Evolutionary conservation across 1,140 invertebrate species (phyloP).

Genomic region (Anadara kagoshimensis): DNA sequence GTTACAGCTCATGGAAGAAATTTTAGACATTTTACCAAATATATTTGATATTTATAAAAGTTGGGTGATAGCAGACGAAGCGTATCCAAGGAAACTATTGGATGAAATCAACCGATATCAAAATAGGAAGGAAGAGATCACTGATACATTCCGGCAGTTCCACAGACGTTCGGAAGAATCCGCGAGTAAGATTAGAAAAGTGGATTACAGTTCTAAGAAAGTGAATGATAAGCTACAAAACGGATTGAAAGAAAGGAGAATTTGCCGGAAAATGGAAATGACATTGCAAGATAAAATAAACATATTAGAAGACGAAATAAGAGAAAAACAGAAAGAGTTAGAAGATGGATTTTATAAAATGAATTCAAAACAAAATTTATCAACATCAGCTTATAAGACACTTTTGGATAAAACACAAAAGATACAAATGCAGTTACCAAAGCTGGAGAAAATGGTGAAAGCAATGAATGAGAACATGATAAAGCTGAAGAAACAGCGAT

Average conservation of each 20-base stretch:
- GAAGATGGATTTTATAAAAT: background rate
- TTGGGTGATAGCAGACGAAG: constrained; percentile 53
- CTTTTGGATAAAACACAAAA: constrained; percentile 5
- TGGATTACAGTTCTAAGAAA: constrained; percentile 35
- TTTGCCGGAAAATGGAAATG: constrained; percentile 36
- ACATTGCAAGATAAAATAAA: constrained; percentile 15
- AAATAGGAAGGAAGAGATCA: constrained; percentile 34
- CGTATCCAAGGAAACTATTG: constrained; percentile 46
- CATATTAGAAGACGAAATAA: constrained; percentile 23
- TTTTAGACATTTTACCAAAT: constrained; percentile 29
- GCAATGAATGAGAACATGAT: constrained; percentile 25
- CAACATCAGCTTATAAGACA: background rate
- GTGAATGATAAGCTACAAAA: constrained; percentile 28
- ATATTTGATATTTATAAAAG: constrained; percentile 44
- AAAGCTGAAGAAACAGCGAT: constrained; percentile 26
- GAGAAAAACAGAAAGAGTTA: constrained; percentile 20
- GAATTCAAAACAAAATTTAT: constrained; percentile 7
- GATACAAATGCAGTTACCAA: constrained; percentile 2
- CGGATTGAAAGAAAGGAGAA: constrained; percentile 31
- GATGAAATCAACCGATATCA: constrained; percentile 39
- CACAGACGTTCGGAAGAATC: constrained; percentile 26
- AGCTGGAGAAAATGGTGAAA: constrained; percentile 20
- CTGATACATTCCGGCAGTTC: constrained; percentile 29
- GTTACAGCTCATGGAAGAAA: constrained; percentile 40
- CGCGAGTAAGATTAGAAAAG: constrained; percentile 23